Evolutionary conservation across 2,888 invertebrate genomes (phyloP), one percentile per base, ranked within the genome.

Genomic region (Caenorhabditis macrosperma): DNA sequence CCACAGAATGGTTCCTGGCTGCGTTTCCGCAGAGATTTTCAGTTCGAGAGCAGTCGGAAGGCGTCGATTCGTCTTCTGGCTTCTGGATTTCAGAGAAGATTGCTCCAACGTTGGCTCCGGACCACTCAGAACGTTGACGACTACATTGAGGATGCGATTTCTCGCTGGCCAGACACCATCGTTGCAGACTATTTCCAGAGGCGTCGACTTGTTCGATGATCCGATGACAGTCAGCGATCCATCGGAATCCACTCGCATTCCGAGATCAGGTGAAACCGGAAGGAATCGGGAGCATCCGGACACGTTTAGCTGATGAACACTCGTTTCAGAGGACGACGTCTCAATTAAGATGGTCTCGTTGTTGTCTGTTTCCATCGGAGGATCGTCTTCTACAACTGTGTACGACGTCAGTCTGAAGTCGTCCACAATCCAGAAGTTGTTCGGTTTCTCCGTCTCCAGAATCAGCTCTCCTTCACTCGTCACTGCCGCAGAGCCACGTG

Each of bases 151-250:
- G 9, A 7, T 66, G 15, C 59, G 41, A 38, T 50, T 66, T 41
- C 28, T 54, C 10, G 41, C 54, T 28, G 78, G 78, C 67, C 67
- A 78, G n/a, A 72, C 20, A 9, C 55, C 78, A 33, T 78, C 72
- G 28, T 78, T 60, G 41, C 72, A 78, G 0, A 33, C 24, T 5
- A 78, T 30, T 38, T 61, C 24, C 50, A 74, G 17, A 12, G 22
- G 17, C 17, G n/a, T 26, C 12, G 41, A 28, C 17, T 15, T 15
- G 28, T 20, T 30, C 9, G n/a, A 46, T 38, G 17, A 59, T 41
- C 54, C 46, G 1, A n/a, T 10, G 10, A 52, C 28, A 2, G 4
- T 54, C 33, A 66, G n/a, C 28, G 52, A 28, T 54, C 66, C 54
- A 15, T 26, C 26, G 26, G 6, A 20, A 4, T 57, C 41, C 15